Base-by-base conservation (phyloP, 2,113 vertebrate species). In the Cricetomys ansorgei region DNA sequence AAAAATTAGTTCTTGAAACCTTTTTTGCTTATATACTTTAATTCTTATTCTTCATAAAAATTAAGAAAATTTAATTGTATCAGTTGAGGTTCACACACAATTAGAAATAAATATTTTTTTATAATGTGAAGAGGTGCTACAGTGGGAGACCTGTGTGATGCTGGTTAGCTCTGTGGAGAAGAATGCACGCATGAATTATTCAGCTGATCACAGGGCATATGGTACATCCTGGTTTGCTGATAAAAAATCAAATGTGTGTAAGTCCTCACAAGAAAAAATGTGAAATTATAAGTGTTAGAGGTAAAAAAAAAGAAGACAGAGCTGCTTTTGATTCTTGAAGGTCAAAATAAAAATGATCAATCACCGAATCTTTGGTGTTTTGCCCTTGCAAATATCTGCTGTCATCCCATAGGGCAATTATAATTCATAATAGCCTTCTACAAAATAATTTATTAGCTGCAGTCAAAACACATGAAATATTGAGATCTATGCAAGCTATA, bases 301-400 rank as follows among this genome's bases (percentile, higher is more conserved):
- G 31, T 88, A 37, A 83, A 4, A 72, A 91, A 89, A 73, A 88
- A 8, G 27, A 4, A 75, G 72, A 69, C 64, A 64, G 21, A 96
- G 86, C 2, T 89, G 6, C 15, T 91, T 86, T 96, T 94, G 50
- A 90, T 45, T 81, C 79, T 67, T 95, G 65, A 93, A 94, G 31
- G 15, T 75, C 70, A 97, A 59, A 92, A 40, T 79, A 77, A 87
- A 85, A 94, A 76, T 91, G 43, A 65, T 67, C n/a, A n/a, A 31
- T 84, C 55, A 88, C 50, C 37, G 77, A 95, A 67, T 86, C 15
- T 73, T 79, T 85, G 27, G 21, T 65, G 43, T 75, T 89, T 89
- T 84, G 43, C 15, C 75, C 64, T 86, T 88, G 57, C 9, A 94
- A 73, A 89, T 55, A 62, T 75, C 57, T 97, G 84, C 77, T 89